Evolutionary conservation across 1,140 invertebrate species (phyloP), one percentile per base, ranked within the genome.

Genomic region (Drosophila repleta): DNA sequence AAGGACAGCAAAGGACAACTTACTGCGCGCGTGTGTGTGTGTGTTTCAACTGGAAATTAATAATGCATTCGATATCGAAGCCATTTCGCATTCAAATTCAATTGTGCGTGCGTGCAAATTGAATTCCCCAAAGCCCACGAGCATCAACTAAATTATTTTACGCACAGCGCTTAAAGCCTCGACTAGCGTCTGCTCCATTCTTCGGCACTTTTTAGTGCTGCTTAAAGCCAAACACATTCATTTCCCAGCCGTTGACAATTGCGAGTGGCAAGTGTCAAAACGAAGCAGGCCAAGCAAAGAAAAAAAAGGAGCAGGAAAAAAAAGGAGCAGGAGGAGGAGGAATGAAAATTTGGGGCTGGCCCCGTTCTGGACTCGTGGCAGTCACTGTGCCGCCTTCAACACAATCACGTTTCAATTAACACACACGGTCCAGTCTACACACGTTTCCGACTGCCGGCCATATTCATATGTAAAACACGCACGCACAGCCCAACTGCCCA

Each of bases 361-460:
- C 39, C 18, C 43, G 10, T 18, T 17, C 13, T 10, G 15, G 18
- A 46, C 10, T 46, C 20, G 1, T 4, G 15, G 45, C 45, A 61
- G 26, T 63, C 20, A 35, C 49, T 18, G 11, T 10, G 64, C 24
- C 32, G 62, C 61, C 74, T 64, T 58, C 39, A 48, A 64, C 79
- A 74, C 79, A 87, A 87, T 88, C 79, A 87, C 79, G 82, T 87
- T 87, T 87, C 82, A 87, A 87, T 87, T 87, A 87, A 87, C 83
- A 79, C 79, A 77, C 67, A 88, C 69, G 69, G 79, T 65, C 68
- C 39, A 60, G 53, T 43, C 66, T 49, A 6, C 17, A 39, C 52
- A 17, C 29, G 32, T 35, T 17, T 18, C 26, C 52, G 41, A 39
- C 58, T 37, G 39, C 11, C 18, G 73, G 74, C 75, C 75, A 82